phyloP scores from a whole-genome alignment of 2,113 vertebrate species.

The Dasypus novemcinctus region DNA sequence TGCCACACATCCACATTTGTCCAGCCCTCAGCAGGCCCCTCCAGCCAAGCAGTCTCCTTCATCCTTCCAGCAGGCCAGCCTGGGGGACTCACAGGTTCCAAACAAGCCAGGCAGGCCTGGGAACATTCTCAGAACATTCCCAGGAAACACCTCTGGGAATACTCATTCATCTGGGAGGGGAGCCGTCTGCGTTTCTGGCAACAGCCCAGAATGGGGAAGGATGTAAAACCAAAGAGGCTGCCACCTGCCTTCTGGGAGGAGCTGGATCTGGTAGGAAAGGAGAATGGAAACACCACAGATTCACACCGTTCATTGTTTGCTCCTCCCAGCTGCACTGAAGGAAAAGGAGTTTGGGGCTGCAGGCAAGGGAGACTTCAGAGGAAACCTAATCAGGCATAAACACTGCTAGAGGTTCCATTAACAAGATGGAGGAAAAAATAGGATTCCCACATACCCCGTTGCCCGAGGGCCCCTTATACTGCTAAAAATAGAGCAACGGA shows the following conservation, averaged over 20 bases:
- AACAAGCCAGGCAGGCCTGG: neutral
- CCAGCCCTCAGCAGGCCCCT: neutral
- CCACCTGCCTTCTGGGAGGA: neutral
- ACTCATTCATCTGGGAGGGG: neutral
- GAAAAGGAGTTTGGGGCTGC: neutral
- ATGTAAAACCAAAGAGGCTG: neutral
- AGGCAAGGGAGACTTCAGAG: neutral
- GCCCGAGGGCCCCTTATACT: neutral
- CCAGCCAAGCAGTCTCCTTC: neutral
- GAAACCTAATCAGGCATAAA: slow-evolving; percentile 43
- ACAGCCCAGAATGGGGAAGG: neutral
- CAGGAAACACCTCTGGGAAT: neutral
- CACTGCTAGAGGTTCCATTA: slow-evolving; percentile 51
- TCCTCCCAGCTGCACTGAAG: neutral
- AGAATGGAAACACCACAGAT: no score
- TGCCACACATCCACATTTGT: neutral
- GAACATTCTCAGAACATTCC: neutral
- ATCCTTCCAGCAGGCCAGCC: neutral
- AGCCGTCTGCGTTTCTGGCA: neutral
- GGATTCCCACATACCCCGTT: slow-evolving; percentile 27
- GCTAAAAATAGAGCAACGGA: slow-evolving; percentile 74
- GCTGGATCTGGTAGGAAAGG: neutral
- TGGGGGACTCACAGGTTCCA: neutral
- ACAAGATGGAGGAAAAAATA: slow-evolving; percentile 55
- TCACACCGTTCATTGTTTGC: neutral